Conservation (phyloP, 2,888 invertebrate genomes). For the Rhodophaea formosa region DNA sequence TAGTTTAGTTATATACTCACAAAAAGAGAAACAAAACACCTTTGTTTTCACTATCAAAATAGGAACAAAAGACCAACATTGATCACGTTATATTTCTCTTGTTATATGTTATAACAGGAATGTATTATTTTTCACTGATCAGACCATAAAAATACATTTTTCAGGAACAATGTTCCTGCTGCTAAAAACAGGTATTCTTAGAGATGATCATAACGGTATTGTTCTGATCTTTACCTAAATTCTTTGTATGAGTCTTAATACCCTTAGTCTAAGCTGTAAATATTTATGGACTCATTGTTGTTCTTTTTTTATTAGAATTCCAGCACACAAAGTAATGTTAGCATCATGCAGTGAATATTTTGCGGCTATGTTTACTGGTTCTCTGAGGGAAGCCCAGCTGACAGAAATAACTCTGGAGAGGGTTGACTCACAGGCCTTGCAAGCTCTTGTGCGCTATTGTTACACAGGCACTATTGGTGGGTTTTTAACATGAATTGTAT, state of each 20-base stretch:
- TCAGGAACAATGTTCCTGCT: no score
- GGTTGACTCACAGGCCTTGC: slow-evolving; percentile 92
- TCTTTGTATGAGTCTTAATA: background rate
- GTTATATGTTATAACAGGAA: no score
- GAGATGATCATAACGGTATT: no score
- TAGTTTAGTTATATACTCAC: no score
- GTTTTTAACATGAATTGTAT: background rate
- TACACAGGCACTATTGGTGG: slow-evolving; percentile 89
- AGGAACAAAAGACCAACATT: background rate
- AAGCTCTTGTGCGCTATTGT: slow-evolving; percentile 92
- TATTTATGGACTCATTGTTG: background rate
- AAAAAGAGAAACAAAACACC: background rate
- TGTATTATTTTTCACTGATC: no score
- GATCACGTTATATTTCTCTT: no score
- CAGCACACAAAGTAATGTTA: slow-evolving; percentile 93
- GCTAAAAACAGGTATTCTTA: no score
- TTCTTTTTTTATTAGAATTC: slow-evolving; percentile 74
- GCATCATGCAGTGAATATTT: slow-evolving; percentile 97
- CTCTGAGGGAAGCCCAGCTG: slow-evolving; percentile 90
- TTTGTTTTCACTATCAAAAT: background rate
- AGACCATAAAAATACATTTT: no score
- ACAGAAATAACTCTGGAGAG: slow-evolving; percentile 91
- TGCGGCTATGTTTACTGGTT: slow-evolving; percentile 96
- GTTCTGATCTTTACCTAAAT: no score
- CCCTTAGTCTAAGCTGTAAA: background rate